Base-by-base conservation (phyloP, 2,888 invertebrate species). In the Pseudanteris insignis region DNA sequence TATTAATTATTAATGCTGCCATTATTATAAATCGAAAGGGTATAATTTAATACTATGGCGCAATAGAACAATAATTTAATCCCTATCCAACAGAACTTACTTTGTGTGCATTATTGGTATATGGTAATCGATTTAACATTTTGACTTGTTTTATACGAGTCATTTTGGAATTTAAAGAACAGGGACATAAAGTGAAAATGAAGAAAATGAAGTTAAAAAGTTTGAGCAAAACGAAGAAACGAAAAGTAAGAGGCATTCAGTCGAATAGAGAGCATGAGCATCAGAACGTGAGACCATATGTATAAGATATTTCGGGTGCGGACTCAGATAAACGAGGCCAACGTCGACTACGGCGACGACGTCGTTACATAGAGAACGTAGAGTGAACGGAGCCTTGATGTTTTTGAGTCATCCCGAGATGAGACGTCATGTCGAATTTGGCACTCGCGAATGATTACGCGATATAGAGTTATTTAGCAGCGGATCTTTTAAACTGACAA, bases 311-410 rank as follows among this genome's bases (percentile, higher is more conserved):
- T 77, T 77, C 73, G 68, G 74, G 74, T 73, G 59, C 71, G 68
- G 69, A 64, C 71, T 68, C 67, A 72, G 73, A 75, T 75, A 76
- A 76, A 75, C 75, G 75, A 76, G 76, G 76, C 75, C 77, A 77
- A 75, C 74, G 68, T 70, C 65, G 68, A 59, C 57, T 68, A 68
- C 65, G 50, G 38, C 51, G 30, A 36, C 25, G 37, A 8, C 48
- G 30, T 38, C 32, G 37, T 26, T 26, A 10, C 14, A 33, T 46
- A 55, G 38, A 50, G 43, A 66, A 59, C 37, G 58, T 60, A 51
- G 63, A 67, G 59, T 67, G 65, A 68, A 69, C 68, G 67, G 59
- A 74, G 75, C 75, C 75, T 75, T 75, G 74, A 71, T 70, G 70
- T 32, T 69, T 73, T 55, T 71, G 69, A 73, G 64, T 73, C 72